phyloP scores from a whole-genome alignment of 1,140 invertebrate species.

The Matsumurasca onukii region DNA sequence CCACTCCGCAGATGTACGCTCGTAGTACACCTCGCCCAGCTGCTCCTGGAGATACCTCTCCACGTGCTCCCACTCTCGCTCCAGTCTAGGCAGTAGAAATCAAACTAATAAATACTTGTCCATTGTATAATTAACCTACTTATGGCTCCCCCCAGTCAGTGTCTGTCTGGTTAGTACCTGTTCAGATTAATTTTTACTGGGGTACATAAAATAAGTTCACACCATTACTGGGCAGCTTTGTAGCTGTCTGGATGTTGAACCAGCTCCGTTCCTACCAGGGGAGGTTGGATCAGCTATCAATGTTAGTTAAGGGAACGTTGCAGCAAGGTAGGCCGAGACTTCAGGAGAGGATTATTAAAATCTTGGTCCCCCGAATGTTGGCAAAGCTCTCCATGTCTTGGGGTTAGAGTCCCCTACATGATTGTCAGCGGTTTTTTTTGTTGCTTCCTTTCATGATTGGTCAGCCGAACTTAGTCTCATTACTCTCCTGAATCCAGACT shows the following conservation, averaged over 20 bases:
- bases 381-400: no score
- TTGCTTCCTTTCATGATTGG: no score
- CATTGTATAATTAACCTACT: conserved; percentile 20
- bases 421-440: no score
- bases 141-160: not conserved
- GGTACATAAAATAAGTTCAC: not conserved
- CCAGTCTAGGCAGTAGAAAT: conserved; percentile 48
- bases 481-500: not conserved
- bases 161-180: not conserved
- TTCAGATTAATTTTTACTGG: not conserved
- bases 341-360: no score
- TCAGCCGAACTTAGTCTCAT: not conserved
- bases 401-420: no score
- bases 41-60: conserved; percentile 55
- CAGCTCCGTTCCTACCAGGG: no score
- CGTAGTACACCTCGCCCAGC: conserved; percentile 55
- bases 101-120: conserved; percentile 14
- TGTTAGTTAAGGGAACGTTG: no score
- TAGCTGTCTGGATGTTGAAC: not conserved
- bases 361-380: no score
- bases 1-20: conserved; percentile 56
- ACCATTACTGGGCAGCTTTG: not conserved
- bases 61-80: conserved; percentile 54
- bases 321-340: no score
- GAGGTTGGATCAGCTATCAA: no score